These are phyloP conservation scores for Tridacna crocea DNA, from an alignment of 2,888 invertebrate genomes.

Conservation along the genomic window DNA sequence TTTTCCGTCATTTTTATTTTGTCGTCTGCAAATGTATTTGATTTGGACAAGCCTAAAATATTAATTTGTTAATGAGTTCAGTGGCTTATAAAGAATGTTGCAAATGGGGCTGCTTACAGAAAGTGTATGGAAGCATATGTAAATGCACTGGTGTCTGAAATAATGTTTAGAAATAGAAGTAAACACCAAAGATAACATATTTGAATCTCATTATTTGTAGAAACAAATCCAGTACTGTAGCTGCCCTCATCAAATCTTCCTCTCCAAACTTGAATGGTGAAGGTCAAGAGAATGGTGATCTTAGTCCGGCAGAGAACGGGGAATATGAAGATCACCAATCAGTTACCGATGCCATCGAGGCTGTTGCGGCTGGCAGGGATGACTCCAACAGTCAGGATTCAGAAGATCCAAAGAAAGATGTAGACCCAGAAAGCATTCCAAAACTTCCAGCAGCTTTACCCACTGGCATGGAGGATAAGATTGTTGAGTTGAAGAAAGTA, in stretches of 20 bases:
- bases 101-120: too few species aligned
- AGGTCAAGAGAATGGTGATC: slow-evolving; percentile 38
- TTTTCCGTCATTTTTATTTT: too few species aligned
- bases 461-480: slow-evolving; percentile 84
- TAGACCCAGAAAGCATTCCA: slow-evolving; percentile 68
- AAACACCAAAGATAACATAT: too few species aligned
- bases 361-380: slow-evolving; percentile 54
- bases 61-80: too few species aligned
- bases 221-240: slow-evolving; percentile 81
- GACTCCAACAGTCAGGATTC: slow-evolving; percentile 83
- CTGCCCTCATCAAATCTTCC: slow-evolving; percentile 75
- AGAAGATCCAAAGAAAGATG: slow-evolving; percentile 56
- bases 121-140: too few species aligned
- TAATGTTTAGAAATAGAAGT: too few species aligned
- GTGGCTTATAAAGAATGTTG: too few species aligned
- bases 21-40: too few species aligned
- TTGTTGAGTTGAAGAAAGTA: slow-evolving; percentile 85
- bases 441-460: slow-evolving; percentile 85
- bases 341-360: slow-evolving; percentile 59
- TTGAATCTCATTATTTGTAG: slow-evolving; percentile 36
- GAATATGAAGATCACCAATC: slow-evolving; percentile 55
- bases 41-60: too few species aligned
- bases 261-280: slow-evolving; percentile 55
- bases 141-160: too few species aligned
- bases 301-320: slow-evolving; percentile 50